Evolutionary conservation across 2,113 vertebrate species (phyloP).

Genomic region (Bothrops jararaca): DNA sequence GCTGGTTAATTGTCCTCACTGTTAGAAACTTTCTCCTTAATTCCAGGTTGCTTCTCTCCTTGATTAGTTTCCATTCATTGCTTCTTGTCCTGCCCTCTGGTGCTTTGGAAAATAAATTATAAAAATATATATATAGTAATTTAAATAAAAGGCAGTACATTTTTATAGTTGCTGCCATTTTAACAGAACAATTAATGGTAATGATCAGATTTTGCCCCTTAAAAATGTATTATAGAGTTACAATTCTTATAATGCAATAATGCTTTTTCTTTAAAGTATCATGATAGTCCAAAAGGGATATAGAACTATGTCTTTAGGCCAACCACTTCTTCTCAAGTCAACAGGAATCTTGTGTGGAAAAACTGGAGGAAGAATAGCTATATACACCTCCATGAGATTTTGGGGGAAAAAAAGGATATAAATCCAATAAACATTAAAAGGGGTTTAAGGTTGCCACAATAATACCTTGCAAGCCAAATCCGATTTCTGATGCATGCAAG

Average conservation of each 20-base stretch:
- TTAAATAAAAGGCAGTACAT: neutral
- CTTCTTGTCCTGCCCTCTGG: too few relatives aligned
- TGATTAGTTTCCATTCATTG: too few relatives aligned
- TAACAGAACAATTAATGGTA: neutral
- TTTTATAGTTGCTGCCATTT: neutral
- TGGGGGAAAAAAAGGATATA: neutral
- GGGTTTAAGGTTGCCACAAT: neutral
- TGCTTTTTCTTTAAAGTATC: neutral
- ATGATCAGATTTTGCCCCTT: neutral
- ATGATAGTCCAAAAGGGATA: neutral
- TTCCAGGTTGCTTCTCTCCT: too few relatives aligned
- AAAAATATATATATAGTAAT: neutral
- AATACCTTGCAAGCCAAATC: neutral
- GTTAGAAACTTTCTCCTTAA: too few relatives aligned
- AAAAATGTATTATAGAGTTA: neutral
- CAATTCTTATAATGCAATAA: neutral
- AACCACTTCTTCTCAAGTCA: neutral
- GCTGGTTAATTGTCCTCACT: too few relatives aligned
- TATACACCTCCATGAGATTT: neutral
- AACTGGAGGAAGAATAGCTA: neutral
- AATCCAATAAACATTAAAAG: neutral
- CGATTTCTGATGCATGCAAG: neutral
- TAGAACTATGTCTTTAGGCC: neutral
- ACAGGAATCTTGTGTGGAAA: neutral
- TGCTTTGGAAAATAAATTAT: too few relatives aligned